Conservation (phyloP, 2,888 invertebrate genomes). For the Folsomia manolachei region DNA sequence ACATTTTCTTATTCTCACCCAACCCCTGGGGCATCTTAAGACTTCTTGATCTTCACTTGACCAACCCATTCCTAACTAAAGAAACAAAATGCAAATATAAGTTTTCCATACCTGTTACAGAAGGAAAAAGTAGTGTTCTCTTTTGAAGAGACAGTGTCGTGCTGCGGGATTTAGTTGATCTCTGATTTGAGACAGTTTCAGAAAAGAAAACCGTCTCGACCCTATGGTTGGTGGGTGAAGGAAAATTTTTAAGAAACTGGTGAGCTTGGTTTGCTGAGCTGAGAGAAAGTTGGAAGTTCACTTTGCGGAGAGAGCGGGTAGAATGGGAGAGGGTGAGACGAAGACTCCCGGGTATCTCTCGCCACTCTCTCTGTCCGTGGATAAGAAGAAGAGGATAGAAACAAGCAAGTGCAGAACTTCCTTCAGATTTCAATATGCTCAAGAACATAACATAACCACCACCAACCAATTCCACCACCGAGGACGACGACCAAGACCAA, state of each 20-base stretch:
- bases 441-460: constrained; percentile 10
- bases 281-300: neutral
- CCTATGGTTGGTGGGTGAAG: neutral
- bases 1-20: too few relatives aligned
- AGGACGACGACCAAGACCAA: neutral
- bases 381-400: neutral
- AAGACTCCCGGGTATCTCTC: constrained; percentile 8
- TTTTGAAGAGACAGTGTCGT: too few relatives aligned
- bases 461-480: neutral
- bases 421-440: constrained; percentile 10
- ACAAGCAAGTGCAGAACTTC: constrained; percentile 10
- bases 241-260: neutral
- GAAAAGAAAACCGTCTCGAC: too few relatives aligned
- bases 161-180: too few relatives aligned
- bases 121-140: neutral
- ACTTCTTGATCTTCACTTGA: neutral
- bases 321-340: neutral
- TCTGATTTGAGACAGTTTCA: too few relatives aligned
- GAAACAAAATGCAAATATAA: neutral
- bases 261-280: neutral
- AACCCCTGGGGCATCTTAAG: constrained; percentile 1
- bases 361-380: neutral
- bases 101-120: constrained; percentile 4
- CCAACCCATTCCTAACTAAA: neutral
- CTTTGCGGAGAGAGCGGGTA: neutral